Base-by-base conservation (phyloP, 2,113 vertebrate species). In the Siphamia tubifer region DNA sequence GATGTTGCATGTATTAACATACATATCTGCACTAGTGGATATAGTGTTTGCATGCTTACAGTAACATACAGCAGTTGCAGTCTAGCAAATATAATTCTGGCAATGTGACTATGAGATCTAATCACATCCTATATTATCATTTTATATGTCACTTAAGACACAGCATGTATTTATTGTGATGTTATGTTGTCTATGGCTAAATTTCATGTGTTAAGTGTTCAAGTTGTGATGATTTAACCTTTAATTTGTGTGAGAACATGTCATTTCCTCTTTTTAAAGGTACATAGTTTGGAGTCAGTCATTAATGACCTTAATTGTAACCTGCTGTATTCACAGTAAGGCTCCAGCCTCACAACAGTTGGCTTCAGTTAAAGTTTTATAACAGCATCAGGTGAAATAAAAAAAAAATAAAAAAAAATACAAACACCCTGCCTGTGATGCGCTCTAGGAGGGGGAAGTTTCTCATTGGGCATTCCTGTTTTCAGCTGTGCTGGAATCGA, bases 371-470 rank as follows among this genome's bases (percentile, higher is more conserved):
- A 43, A 56, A 38, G 55, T 79, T 82, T 83, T 76, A 83, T 74
- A 81, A 79, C 72, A 45, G 55, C 70, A 69, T 78, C 61, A 69
- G 65, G 47, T 69, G 62, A 68, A 72, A 65, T 42, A n/a, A 20
- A 47, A 24, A 47, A 24, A 16, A 21, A 10, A 32, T 48, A 53
- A 55, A 15, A 32, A 44, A 62, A 34, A 24, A 47, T 2, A n/a
- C 35, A 25, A 21, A 42, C 64, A 66, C 28, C 39, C 9, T 31
- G 57, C 74, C 64, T 66, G 75, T 71, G 83, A 86, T 78, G 62
- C 77, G 3, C 83, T 65, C 65, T 53, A 74, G 83, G 85, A 81
- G 82, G 86, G 69, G 88, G 83, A 80, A 82, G 83, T 80, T 56
- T 81, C 65, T 84, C 62, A 69, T 81, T 77, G 52, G 78, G 64